Conservation (phyloP, 2,888 invertebrate species). For the Xiphydria camelus region DNA sequence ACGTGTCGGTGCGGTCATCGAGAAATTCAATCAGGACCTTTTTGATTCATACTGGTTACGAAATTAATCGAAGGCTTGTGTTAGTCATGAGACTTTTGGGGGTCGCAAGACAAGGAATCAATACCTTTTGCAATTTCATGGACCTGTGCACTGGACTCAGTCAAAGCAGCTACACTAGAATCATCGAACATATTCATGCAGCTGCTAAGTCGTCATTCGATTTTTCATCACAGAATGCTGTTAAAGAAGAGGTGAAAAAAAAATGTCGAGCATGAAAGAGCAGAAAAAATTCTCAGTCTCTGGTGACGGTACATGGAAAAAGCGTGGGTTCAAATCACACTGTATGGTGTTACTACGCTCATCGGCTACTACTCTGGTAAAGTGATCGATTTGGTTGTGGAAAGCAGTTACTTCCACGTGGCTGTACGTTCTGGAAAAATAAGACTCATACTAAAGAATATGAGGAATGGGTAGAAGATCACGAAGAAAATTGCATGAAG, state of each 20-base stretch:
- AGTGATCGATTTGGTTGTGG: conserved; percentile 16
- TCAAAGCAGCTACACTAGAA: conserved; percentile 10
- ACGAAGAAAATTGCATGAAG: conserved; percentile 3
- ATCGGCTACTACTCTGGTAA: conserved; percentile 16
- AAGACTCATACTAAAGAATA: conserved; percentile 8
- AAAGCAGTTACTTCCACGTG: conserved; percentile 10
- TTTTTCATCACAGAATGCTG: conserved; percentile 15
- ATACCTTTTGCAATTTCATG: conserved; percentile 26
- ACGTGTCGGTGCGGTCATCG: conserved; percentile 12
- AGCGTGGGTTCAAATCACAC: conserved; percentile 14
- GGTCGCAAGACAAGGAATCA: conserved; percentile 26
- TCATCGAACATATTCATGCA: conserved; percentile 5
- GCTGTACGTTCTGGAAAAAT: conserved; percentile 9
- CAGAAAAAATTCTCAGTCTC: conserved; percentile 16
- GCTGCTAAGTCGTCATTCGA: conserved; percentile 13
- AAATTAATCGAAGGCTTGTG: conserved; percentile 26
- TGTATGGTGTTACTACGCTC: conserved; percentile 21
- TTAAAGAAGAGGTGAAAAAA: conserved; percentile 16
- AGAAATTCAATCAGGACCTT: conserved; percentile 21
- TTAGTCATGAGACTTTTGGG: conserved; percentile 28
- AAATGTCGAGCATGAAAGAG: conserved; percentile 15
- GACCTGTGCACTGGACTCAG: conserved; percentile 16
- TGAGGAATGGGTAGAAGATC: conserved; percentile 8
- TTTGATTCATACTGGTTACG: conserved; percentile 22
- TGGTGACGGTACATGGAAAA: conserved; percentile 16